Conservation (phyloP, 2,113 vertebrate genomes). For the Patagioenas fasciata region DNA sequence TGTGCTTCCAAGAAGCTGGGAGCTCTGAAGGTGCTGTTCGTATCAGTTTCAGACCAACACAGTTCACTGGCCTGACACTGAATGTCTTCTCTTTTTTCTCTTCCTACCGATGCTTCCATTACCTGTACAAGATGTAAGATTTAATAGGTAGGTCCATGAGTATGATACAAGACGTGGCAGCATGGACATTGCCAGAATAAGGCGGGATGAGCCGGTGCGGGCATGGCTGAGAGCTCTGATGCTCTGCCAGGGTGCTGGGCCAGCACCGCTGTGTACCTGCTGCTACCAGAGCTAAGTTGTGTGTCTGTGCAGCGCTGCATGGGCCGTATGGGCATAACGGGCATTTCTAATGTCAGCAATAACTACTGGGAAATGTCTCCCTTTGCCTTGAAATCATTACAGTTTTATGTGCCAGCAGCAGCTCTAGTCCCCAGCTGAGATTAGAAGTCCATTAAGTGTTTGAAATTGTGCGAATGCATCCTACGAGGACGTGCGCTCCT, state of each 20-base stretch:
- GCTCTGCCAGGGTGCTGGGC: neutral
- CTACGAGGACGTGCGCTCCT: neutral
- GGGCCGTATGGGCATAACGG: neutral
- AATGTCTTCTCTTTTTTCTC: neutral
- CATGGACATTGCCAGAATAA: neutral
- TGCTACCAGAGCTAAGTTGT: neutral
- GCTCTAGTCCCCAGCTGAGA: conserved; percentile 21
- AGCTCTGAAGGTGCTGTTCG: neutral
- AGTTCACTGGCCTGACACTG: neutral
- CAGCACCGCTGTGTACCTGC: neutral
- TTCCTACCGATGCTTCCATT: neutral
- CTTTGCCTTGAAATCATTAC: neutral
- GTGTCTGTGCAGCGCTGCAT: neutral
- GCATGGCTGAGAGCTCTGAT: neutral
- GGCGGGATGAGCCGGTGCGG: accelerated
- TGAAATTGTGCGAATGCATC: neutral
- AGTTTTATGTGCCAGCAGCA: conserved; percentile 10
- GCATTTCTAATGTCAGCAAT: neutral
- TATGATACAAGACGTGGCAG: accelerated
- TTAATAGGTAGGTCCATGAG: neutral
- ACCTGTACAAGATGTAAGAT: neutral
- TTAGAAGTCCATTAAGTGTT: neutral
- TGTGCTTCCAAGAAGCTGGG: neutral
- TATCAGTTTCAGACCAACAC: neutral
- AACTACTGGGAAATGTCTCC: conserved; percentile 1